These are phyloP conservation scores for Apamea crenata DNA, from an alignment of 2,888 invertebrate genomes.

Conservation along the genomic window DNA sequence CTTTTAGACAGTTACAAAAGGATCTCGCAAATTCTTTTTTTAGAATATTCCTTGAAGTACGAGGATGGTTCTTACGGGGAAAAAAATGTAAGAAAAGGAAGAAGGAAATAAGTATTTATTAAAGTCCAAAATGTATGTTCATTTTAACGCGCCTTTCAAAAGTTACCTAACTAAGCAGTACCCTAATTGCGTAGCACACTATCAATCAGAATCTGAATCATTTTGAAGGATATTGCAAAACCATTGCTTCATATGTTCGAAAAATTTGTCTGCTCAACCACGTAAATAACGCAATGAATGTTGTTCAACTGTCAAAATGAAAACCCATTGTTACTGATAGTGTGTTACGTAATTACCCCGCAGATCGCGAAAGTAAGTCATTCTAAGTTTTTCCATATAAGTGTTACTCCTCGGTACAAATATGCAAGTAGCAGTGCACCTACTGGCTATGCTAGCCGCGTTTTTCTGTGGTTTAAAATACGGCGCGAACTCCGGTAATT, in stretches of 20 bases:
- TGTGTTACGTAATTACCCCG: not conserved
- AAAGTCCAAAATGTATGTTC: constrained; percentile 7
- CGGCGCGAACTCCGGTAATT: constrained; percentile 40
- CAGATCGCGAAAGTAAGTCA: not conserved
- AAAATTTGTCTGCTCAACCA: not conserved
- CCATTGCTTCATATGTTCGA: too few relatives aligned
- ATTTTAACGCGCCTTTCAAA: constrained; percentile 24
- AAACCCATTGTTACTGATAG: not conserved
- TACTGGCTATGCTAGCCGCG: not conserved
- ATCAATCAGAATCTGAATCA: too few relatives aligned
- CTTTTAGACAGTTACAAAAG: not conserved
- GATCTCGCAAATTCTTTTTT: too few relatives aligned
- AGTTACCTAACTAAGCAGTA: not conserved
- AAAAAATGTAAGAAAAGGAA: too few relatives aligned
- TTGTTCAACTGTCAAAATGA: not conserved
- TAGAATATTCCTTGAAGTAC: too few relatives aligned
- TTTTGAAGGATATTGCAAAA: too few relatives aligned
- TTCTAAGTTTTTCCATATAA: not conserved
- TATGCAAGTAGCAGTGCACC: constrained; percentile 1
- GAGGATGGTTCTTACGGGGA: too few relatives aligned
- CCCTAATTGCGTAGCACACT: too few relatives aligned
- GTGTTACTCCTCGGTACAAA: not conserved
- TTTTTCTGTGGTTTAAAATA: constrained; percentile 40
- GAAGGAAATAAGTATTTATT: not conserved
- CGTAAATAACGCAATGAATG: not conserved